Base-by-base conservation (phyloP, 37 sponge, comb jelly and placozoan genomes). In the Cliona cf. orientalis region DNA sequence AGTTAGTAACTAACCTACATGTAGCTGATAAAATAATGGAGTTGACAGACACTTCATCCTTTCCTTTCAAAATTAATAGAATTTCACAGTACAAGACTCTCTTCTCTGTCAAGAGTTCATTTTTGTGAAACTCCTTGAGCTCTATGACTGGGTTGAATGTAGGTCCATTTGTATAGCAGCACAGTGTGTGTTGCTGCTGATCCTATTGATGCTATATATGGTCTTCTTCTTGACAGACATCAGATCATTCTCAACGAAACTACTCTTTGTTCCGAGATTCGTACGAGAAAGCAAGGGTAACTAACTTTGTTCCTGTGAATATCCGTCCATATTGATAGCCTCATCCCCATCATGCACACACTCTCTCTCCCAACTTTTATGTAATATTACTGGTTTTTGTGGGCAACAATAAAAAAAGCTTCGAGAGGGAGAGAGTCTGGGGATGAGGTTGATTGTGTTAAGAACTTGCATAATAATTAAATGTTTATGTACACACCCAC, bases 71-170 rank as follows among this genome's bases (percentile, higher is more conserved):
- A n/a, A 9, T 46, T 60, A 17, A 17, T 72, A 84, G 81, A 39
- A 72, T 5, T 89, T 56, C 72, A 74, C 63, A 19, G 3, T 81
- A 1, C 17, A 74, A 39, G 86, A 85, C 28, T 43, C 75, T 7
- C n/a, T 83, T 19, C 29, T 84, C 5, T 43, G 89, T 23, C 69
- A 89, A 40, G 84, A 89, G 25, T 93, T 71, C 75, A 22, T 93
- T 59, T 93, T 93, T 68, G 75, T 71, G 35, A 49, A 62, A 22
- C 64, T 93, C 17, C 44, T 84, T 29, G 91, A 88, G 72, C 81
- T 93, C 36, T 85, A 81, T 65, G 86, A 88, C 75, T 89, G 86
- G 91, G 79, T 67, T 0, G 59, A 70, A 61, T 66, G 91, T 91
- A 28, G 61, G 70, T 72, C 14, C 1, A 12, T 11, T 35, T 39